A percentile compares a stretch with the other conserved stretches of the same genome.
Conservation (phyloP, 2,797 vertebrate species). For the Lagodon rhomboides region DNA sequence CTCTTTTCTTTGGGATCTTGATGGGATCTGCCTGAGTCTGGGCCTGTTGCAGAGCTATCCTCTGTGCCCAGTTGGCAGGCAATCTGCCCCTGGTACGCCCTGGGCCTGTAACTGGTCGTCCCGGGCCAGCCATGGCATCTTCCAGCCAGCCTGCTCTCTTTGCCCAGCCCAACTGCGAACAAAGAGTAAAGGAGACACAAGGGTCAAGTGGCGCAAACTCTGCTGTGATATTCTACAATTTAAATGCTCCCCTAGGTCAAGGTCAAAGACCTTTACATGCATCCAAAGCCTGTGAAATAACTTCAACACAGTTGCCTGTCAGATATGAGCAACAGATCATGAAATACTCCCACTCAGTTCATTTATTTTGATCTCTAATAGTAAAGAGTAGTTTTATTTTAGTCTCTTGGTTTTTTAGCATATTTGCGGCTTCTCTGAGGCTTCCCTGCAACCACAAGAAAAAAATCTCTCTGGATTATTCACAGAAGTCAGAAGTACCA, state of each 20-base stretch:
- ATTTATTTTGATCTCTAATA: not conserved
- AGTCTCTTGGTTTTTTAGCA: not conserved
- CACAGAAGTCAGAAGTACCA: not conserved
- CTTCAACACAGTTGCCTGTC: not conserved
- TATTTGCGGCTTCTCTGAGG: not conserved
- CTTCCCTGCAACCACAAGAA: not conserved
- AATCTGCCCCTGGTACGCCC: constrained; percentile 84
- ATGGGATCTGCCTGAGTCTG: constrained; percentile 89
- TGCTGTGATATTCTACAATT: not conserved
- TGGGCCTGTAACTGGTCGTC: constrained; percentile 76
- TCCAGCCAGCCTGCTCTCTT: constrained; percentile 84
- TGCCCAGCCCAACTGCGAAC: constrained; percentile 81
- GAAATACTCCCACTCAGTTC: not conserved
- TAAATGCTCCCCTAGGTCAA: not conserved
- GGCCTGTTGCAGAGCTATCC: constrained; percentile 88
- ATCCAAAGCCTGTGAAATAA: not conserved
- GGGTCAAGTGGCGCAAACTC: constrained; percentile 1
- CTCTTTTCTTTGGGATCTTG: constrained; percentile 99
- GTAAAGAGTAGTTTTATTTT: not conserved
- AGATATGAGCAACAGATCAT: not conserved
- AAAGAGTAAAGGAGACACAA: constrained; percentile 7
- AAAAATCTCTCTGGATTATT: not conserved
- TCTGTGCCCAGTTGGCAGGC: constrained; percentile 86
- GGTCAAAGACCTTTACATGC: not conserved
- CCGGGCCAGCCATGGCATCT: constrained; percentile 83